Conservation (phyloP, 2,797 vertebrate species). For the Accipiter superciliosus region DNA sequence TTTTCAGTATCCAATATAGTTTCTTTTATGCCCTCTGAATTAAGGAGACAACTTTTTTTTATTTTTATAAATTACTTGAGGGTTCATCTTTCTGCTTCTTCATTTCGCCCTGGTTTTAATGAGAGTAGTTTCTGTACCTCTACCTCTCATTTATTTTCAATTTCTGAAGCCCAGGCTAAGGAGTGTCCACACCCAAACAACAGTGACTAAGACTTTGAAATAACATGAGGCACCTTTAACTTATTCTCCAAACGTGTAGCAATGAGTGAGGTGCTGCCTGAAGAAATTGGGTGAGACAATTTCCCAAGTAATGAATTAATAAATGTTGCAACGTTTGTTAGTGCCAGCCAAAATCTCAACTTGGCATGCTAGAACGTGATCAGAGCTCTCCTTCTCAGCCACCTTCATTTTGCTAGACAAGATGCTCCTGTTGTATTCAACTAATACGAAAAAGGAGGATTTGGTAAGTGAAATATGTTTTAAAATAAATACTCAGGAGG, state of each 20-base stretch:
- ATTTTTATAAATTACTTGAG: background rate
- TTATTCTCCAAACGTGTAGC: slow-evolving; percentile 58
- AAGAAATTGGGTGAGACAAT: slow-evolving; percentile 70
- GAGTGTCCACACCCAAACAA: slow-evolving; percentile 54
- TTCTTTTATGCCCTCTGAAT: background rate
- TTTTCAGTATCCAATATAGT: background rate
- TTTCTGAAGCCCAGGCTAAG: slow-evolving; percentile 22
- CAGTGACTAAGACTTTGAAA: slow-evolving; percentile 61
- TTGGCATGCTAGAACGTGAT: slow-evolving; percentile 61
- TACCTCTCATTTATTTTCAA: slow-evolving; percentile 53
- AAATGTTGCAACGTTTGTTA: slow-evolving; percentile 40
- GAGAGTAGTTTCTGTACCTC: background rate
- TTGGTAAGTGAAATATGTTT: background rate
- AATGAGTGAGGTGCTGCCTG: slow-evolving; percentile 64
- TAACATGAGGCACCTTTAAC: slow-evolving; percentile 50
- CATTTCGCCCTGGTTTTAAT: background rate
- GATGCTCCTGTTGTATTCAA: background rate
- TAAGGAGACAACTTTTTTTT: background rate
- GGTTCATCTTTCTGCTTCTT: slow-evolving; percentile 12
- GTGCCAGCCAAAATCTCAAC: slow-evolving; percentile 42
- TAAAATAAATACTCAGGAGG: background rate
- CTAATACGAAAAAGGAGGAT: background rate
- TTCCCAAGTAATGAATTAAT: slow-evolving; percentile 71
- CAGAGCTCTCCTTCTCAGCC: background rate
- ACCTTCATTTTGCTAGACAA: background rate